Conservation (phyloP, 2,113 vertebrate genomes). For the Cynopterus brachyotis region DNA sequence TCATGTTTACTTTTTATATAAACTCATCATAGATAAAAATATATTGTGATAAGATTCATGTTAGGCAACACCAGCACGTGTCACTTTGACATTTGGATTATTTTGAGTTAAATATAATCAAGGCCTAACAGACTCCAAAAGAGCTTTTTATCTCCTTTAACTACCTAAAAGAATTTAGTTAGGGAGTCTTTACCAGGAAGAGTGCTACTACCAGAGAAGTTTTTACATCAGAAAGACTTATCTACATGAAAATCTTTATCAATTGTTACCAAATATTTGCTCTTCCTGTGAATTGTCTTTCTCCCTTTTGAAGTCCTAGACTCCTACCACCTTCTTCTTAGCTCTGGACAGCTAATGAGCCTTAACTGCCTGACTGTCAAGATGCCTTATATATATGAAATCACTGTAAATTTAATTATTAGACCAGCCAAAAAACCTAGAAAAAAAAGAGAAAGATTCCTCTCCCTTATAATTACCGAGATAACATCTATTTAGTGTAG, state of each 20-base stretch:
- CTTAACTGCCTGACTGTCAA: background rate
- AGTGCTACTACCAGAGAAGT: no score
- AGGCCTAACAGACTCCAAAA: background rate
- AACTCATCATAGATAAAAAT: slow-evolving; percentile 39
- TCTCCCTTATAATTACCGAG: background rate
- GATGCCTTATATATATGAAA: background rate
- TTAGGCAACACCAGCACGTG: background rate
- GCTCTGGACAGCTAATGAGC: background rate
- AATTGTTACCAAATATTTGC: background rate
- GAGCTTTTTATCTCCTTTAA: background rate
- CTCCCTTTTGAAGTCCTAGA: background rate
- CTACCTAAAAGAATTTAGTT: background rate
- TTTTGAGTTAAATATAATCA: background rate
- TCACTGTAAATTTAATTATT: background rate
- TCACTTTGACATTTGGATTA: background rate
- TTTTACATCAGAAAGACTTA: background rate
- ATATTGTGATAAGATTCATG: background rate
- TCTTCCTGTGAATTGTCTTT: background rate
- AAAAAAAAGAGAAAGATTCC: background rate
- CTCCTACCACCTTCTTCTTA: background rate
- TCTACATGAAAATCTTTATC: background rate
- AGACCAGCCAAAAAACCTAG: background rate
- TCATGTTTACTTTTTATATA: slow-evolving; percentile 79
- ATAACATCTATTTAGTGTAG: background rate
- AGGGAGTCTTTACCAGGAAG: background rate